Evolutionary conservation across 2,113 vertebrate genomes (phyloP).

Genomic region (Asarcornis scutulata): DNA sequence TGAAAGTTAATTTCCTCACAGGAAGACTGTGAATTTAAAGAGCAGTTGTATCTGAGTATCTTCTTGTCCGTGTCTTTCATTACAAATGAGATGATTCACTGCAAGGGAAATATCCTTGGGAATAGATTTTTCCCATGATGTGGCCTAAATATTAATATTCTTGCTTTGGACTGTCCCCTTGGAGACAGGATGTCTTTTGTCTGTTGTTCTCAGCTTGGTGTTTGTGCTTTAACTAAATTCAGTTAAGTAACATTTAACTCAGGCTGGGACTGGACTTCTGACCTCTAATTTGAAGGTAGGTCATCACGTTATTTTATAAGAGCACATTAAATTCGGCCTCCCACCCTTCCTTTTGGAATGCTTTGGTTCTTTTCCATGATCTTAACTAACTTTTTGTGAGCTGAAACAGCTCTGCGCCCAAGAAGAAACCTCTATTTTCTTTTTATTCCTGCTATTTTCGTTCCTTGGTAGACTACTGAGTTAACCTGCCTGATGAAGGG

Average conservation of each 20-base stretch:
- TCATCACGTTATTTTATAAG: conserved; percentile 6
- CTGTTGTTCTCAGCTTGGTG: conserved; percentile 10
- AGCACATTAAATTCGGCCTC: neutral
- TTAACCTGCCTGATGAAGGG: neutral
- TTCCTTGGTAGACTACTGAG: neutral
- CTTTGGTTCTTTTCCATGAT: neutral
- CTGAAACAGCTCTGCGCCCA: neutral
- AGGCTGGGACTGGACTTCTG: neutral
- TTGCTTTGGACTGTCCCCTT: neutral
- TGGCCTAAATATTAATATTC: neutral
- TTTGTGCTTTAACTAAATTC: conserved; percentile 20
- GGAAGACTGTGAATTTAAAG: neutral
- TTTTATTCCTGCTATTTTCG: fast-evolving
- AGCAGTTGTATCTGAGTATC: neutral
- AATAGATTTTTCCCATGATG: neutral
- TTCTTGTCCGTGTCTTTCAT: neutral
- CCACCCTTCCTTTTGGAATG: neutral
- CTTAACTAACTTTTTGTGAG: neutral
- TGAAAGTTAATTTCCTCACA: neutral
- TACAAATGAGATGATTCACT: neutral
- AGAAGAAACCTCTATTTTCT: neutral
- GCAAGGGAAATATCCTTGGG: neutral
- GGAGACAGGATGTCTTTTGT: neutral
- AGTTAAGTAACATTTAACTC: conserved; percentile 5
- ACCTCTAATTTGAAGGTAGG: neutral